A percentile compares a stretch with the other conserved stretches of the same genome.
These are phyloP conservation scores for Mactra quadrangularis DNA, from an alignment of 1,140 invertebrate species.

Conservation along the genomic window DNA sequence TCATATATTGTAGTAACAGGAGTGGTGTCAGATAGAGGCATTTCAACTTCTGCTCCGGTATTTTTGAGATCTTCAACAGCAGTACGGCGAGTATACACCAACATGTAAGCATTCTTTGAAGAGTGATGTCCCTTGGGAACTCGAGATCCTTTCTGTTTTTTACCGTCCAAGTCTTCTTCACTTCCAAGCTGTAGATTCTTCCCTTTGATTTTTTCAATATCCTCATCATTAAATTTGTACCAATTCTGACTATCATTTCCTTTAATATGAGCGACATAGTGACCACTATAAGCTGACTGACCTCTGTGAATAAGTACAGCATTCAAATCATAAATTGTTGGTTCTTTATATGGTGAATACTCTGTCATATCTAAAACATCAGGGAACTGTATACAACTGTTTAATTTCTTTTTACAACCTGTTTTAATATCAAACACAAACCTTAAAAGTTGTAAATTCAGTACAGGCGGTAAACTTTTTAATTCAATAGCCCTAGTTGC, in stretches of 20 bases:
- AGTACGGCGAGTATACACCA: constrained; percentile 85
- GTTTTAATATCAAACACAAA: constrained; percentile 89
- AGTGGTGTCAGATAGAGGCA: not conserved
- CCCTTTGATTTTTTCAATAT: constrained; percentile 87
- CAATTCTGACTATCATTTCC: constrained; percentile 86
- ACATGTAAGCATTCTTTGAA: constrained; percentile 88
- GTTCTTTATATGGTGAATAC: constrained; percentile 11
- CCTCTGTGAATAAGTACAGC: constrained; percentile 89
- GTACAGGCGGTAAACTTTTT: constrained; percentile 87
- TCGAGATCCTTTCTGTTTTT: constrained; percentile 71
- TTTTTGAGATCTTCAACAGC: constrained; percentile 19
- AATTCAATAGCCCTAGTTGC: constrained; percentile 87
- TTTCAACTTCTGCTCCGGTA: not conserved
- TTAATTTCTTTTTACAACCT: constrained; percentile 89
- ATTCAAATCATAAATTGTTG: constrained; percentile 86
- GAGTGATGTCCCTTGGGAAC: constrained; percentile 82
- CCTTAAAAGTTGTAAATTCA: constrained; percentile 89
- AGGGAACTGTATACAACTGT: constrained; percentile 88
- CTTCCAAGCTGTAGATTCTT: constrained; percentile 85
- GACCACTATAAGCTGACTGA: constrained; percentile 88
- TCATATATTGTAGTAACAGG: too few relatives aligned
- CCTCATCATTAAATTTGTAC: constrained; percentile 90
- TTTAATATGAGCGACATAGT: constrained; percentile 88
- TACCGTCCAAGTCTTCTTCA: constrained; percentile 83
- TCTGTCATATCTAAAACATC: constrained; percentile 88